phyloP scores from a whole-genome alignment of 2,888 invertebrate species.

The Dryocosmus kuriphilus region DNA sequence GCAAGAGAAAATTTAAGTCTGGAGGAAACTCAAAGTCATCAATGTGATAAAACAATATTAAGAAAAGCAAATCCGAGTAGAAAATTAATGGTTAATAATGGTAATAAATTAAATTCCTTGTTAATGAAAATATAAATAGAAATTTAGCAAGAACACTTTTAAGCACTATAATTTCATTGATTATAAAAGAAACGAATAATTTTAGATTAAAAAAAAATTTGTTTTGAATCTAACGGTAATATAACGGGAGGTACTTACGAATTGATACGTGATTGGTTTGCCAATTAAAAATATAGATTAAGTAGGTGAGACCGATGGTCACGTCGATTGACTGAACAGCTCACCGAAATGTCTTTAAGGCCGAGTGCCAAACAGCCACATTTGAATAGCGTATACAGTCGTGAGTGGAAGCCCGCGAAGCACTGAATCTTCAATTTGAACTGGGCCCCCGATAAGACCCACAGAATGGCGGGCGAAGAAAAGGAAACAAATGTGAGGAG shows the following conservation, averaged over 20 bases:
- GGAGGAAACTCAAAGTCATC: no score
- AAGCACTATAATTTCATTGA: background rate
- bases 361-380: slow-evolving; percentile 20
- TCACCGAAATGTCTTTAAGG: slow-evolving; percentile 18
- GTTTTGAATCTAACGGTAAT: slow-evolving; percentile 2
- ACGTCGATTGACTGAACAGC: slow-evolving; percentile 12
- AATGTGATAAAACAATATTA: background rate
- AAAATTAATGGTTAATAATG: background rate
- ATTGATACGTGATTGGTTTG: slow-evolving; percentile 27
- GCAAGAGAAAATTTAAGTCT: no score
- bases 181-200: background rate
- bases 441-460: slow-evolving; percentile 31
- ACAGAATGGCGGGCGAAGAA: background rate
- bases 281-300: slow-evolving; percentile 12
- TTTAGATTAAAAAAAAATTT: background rate
- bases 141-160: background rate
- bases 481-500: slow-evolving; percentile 3
- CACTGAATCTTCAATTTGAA: slow-evolving; percentile 27
- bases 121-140: background rate
- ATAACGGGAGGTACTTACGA: slow-evolving; percentile 22
- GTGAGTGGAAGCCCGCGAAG: slow-evolving; percentile 29
- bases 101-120: background rate
- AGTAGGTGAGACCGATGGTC: slow-evolving; percentile 16
- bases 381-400: slow-evolving; percentile 32
- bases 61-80: background rate